These are phyloP conservation scores for Orchestia grillus DNA, from an alignment of 1,140 invertebrate genomes.

Conservation along the genomic window DNA sequence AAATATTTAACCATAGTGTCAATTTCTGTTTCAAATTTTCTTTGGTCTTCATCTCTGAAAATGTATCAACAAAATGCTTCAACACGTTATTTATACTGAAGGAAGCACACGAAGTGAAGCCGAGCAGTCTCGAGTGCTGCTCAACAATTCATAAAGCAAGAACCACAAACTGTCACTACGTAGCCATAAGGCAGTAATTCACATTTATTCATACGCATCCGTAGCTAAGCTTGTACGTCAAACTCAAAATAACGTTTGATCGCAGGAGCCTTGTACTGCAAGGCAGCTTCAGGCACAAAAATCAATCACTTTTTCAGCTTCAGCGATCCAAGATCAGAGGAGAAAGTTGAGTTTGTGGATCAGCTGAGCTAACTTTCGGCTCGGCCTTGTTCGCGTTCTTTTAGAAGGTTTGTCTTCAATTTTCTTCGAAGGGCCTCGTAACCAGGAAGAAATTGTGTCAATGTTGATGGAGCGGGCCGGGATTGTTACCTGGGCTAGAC, in stretches of 20 bases:
- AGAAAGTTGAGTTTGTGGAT: constrained; percentile 28
- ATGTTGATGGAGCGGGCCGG: not conserved
- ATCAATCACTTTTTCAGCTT: not conserved
- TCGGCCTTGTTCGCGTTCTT: constrained; percentile 6
- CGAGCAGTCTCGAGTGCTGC: not conserved
- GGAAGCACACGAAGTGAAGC: too few relatives aligned
- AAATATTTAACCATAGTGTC: too few relatives aligned
- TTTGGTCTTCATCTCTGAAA: too few relatives aligned
- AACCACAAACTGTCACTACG: not conserved
- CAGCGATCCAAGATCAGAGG: not conserved
- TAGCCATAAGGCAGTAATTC: not conserved
- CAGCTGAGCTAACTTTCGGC: constrained; percentile 12
- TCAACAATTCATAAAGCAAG: not conserved
- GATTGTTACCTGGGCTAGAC: constrained; percentile 24
- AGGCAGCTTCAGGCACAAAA: not conserved
- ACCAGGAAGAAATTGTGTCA: constrained; percentile 35
- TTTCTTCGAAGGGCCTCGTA: constrained; percentile 22
- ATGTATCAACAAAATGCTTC: too few relatives aligned
- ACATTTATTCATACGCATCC: not conserved
- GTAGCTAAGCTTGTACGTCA: not conserved
- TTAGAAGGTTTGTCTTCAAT: constrained; percentile 35
- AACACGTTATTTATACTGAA: too few relatives aligned
- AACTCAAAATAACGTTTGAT: not conserved
- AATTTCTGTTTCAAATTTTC: too few relatives aligned
- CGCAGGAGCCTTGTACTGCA: not conserved